These are phyloP conservation scores for Cryptoleucopteryx plumbea DNA, from an alignment of 2,113 vertebrate genomes.

Conservation along the genomic window DNA sequence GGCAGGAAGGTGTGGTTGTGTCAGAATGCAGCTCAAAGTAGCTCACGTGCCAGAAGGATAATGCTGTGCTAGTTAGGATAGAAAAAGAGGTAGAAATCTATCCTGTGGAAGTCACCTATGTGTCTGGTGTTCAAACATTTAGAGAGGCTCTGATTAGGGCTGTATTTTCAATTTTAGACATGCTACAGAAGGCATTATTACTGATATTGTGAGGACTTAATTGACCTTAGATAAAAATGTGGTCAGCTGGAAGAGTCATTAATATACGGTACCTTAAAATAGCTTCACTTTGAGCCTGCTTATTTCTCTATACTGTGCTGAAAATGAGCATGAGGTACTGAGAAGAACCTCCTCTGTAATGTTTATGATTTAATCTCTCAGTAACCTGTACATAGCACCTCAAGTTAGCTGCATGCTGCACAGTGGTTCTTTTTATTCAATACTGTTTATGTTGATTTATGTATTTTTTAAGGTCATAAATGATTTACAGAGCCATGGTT, in stretches of 20 bases:
- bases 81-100: background rate
- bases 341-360: background rate
- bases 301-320: background rate
- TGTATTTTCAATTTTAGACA: background rate
- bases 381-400: background rate
- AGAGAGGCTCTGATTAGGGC: background rate
- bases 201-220: background rate
- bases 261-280: background rate
- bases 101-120: accelerated
- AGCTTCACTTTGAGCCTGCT: background rate
- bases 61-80: background rate
- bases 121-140: background rate
- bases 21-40: background rate
- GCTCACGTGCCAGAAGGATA: background rate
- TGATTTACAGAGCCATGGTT: background rate
- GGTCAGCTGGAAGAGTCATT: background rate
- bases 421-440: background rate
- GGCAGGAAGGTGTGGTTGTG: background rate
- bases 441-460: background rate
- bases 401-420: background rate
- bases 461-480: background rate
- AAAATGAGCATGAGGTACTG: background rate
- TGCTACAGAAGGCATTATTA: background rate
- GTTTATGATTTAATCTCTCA: background rate
- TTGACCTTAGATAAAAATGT: constrained; percentile 5